phyloP scores from a whole-genome alignment of 2,113 vertebrate species.

The Microtus montanus region DNA sequence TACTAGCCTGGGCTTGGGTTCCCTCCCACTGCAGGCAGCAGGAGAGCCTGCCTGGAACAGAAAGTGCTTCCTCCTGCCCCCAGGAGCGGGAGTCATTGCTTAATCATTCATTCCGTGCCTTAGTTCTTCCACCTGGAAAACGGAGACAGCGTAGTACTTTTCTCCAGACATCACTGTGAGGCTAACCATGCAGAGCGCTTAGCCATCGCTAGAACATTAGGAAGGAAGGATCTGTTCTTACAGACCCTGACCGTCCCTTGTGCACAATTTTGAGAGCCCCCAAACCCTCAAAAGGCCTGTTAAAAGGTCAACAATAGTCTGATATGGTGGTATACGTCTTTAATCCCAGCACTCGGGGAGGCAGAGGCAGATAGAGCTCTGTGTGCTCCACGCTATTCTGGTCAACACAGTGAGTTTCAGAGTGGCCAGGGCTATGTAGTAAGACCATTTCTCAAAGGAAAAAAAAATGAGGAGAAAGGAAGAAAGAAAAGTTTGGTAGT shows the following conservation, averaged over 20 bases:
- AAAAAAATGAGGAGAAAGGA: background rate
- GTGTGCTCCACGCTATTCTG: background rate
- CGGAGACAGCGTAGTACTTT: background rate
- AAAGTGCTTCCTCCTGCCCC: background rate
- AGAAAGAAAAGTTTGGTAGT: background rate
- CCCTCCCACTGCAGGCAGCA: background rate
- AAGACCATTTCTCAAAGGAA: background rate
- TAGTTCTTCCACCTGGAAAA: slow-evolving; percentile 34
- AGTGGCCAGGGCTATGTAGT: background rate
- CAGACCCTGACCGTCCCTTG: background rate
- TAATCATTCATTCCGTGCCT: background rate
- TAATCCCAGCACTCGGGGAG: background rate
- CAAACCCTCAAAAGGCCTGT: background rate
- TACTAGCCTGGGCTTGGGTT: background rate
- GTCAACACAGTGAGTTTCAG: background rate
- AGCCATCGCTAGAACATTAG: background rate
- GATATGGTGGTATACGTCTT: background rate
- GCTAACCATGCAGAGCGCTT: background rate
- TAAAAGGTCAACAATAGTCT: background rate
- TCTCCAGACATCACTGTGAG: background rate
- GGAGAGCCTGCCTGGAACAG: background rate
- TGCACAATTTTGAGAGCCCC: background rate
- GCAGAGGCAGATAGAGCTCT: background rate
- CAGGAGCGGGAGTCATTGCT: background rate
- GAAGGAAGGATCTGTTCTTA: background rate